Evolutionary conservation across 2,888 invertebrate genomes (phyloP).

Genomic region (Amphipyra berbera): DNA sequence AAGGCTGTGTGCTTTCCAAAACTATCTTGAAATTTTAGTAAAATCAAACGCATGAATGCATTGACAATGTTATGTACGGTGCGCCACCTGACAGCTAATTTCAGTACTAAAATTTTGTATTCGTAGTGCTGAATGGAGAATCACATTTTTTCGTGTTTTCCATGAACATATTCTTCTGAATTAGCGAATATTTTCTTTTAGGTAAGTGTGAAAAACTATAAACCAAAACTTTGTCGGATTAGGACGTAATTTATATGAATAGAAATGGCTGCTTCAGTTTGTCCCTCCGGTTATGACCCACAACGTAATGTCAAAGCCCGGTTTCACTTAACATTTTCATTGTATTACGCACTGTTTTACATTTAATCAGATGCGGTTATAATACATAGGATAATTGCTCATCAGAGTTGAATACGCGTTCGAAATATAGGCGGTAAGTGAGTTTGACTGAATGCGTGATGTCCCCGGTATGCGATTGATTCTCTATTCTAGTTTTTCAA

Average conservation of each 20-base stretch:
- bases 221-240: conserved; percentile 40
- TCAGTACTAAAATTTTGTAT: conserved; percentile 89
- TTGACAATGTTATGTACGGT: conserved; percentile 57
- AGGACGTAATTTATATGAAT: conserved; percentile 50
- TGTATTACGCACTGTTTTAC: conserved; percentile 69
- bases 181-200: conserved; percentile 82
- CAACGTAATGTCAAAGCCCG: conserved; percentile 87
- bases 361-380: conserved; percentile 51
- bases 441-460: conserved; percentile 46
- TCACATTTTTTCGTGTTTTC: conserved; percentile 88
- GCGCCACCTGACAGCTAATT: conserved; percentile 74
- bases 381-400: conserved; percentile 40
- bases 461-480: conserved; percentile 46
- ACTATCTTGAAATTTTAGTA: neutral
- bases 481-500: conserved; percentile 53
- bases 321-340: conserved; percentile 81
- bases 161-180: conserved; percentile 85
- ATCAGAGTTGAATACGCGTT: conserved; percentile 28
- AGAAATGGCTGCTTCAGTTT: conserved; percentile 71
- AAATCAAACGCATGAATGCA: conserved; percentile 66
- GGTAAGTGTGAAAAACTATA: conserved; percentile 77
- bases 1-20: neutral
- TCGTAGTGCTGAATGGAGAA: conserved; percentile 89
- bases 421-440: conserved; percentile 57
- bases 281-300: conserved; percentile 83